These are phyloP conservation scores for Diplolepis rosae DNA, from an alignment of 2,888 invertebrate genomes.

Conservation along the genomic window DNA sequence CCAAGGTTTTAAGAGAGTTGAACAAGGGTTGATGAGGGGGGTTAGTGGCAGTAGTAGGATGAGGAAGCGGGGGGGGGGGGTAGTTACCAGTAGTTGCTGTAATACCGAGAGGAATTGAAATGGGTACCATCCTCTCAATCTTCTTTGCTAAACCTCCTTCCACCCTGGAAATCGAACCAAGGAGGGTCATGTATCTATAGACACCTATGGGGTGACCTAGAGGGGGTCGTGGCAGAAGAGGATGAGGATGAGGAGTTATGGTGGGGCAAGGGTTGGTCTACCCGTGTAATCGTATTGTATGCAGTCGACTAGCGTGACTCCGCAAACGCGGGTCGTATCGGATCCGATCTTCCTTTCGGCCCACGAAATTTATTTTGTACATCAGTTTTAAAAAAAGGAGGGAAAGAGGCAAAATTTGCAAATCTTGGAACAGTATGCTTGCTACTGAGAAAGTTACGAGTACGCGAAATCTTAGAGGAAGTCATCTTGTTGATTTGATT, in stretches of 20 bases:
- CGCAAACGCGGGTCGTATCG: conserved; percentile 60
- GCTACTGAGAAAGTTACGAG: background rate
- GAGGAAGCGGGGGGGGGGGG: background rate
- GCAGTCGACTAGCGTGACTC: conserved; percentile 71
- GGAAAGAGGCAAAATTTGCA: background rate
- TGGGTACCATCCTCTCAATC: conserved; percentile 30
- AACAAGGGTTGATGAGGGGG: background rate
- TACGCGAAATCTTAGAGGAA: background rate
- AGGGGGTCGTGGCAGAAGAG: conserved; percentile 43
- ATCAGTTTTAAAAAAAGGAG: background rate
- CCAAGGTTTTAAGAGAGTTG: background rate
- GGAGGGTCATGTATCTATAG: conserved; percentile 32
- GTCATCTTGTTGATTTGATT: background rate
- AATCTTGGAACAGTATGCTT: background rate
- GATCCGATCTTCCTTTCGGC: background rate
- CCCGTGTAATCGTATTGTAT: conserved; percentile 67
- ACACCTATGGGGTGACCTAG: conserved; percentile 38
- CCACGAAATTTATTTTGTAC: background rate
- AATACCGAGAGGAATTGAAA: conserved; percentile 1
- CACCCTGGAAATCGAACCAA: conserved; percentile 36
- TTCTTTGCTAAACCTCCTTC: conserved; percentile 38
- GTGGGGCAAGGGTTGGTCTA: conserved; percentile 60
- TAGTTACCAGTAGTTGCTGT: background rate
- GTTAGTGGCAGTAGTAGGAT: background rate
- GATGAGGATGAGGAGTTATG: conserved; percentile 50